Evolutionary conservation across 2,888 invertebrate genomes (phyloP).

Genomic region (Tiphia femorata): DNA sequence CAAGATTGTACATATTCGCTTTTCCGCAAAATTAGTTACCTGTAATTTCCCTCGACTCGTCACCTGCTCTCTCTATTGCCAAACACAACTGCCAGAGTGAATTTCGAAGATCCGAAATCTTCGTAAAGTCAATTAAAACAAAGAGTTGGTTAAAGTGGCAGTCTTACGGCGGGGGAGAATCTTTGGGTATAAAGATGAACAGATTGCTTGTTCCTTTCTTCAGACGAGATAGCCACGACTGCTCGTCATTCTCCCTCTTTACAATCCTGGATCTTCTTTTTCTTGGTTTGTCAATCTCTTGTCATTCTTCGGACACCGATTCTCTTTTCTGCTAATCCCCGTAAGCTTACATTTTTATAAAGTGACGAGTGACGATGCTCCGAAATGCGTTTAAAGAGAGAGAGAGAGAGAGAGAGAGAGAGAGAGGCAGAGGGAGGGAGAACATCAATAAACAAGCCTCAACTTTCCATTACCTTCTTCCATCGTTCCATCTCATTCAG

Average conservation of each 20-base stretch:
- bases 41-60: too few species aligned
- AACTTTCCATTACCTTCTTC: not conserved
- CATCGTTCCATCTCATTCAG: too few species aligned
- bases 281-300: too few species aligned
- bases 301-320: too few species aligned
- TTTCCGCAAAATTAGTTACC: too few species aligned
- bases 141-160: slow-evolving; percentile 44
- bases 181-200: slow-evolving; percentile 26
- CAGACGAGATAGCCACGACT: slow-evolving; percentile 38
- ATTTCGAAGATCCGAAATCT: slow-evolving; percentile 12
- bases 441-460: not conserved
- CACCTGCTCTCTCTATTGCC: not conserved
- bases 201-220: slow-evolving; percentile 41
- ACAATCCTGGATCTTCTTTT: too few species aligned
- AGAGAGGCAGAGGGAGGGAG: not conserved
- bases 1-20: too few species aligned
- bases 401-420: not conserved
- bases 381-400: not conserved
- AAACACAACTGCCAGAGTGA: not conserved
- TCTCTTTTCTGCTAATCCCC: too few species aligned
- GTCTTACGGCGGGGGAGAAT: slow-evolving; percentile 9
- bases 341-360: too few species aligned
- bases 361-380: too few species aligned
- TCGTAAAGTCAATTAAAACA: slow-evolving; percentile 36
- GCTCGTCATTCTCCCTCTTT: slow-evolving; percentile 28